phyloP scores from a whole-genome alignment of 2,797 vertebrate species.

The Propithecus deckenii region DNA sequence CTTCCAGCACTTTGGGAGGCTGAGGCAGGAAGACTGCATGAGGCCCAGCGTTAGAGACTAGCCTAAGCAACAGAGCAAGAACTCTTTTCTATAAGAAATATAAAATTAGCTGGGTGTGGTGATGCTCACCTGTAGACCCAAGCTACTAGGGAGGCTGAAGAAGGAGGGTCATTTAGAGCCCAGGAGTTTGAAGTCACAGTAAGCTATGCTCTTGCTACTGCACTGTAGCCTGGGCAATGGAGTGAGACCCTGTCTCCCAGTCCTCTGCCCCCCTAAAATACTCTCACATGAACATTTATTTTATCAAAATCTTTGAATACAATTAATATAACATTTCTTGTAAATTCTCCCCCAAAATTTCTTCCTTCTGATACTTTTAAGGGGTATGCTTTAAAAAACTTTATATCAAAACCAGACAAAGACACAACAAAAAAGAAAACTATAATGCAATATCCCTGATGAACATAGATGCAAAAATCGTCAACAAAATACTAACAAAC shows the following conservation, averaged over 20 bases:
- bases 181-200: not conserved
- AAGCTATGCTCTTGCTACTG: not conserved
- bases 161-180: not conserved
- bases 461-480: not conserved
- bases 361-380: not conserved
- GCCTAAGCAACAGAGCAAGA: not conserved
- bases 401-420: not conserved
- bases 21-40: not conserved
- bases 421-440: not conserved
- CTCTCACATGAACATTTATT: not conserved
- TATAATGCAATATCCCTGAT: not conserved
- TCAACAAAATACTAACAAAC: not conserved
- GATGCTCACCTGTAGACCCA: not conserved
- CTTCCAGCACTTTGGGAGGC: not conserved
- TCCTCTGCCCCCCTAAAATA: not conserved
- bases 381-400: not conserved
- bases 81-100: not conserved
- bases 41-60: not conserved
- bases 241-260: not conserved
- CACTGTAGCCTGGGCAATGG: too few relatives aligned
- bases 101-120: not conserved
- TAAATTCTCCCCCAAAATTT: not conserved
- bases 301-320: conserved; percentile 2
- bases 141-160: not conserved
- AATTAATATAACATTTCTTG: not conserved